These are phyloP conservation scores for Luperina nickerlii DNA, from an alignment of 2,888 invertebrate species.

Conservation along the genomic window DNA sequence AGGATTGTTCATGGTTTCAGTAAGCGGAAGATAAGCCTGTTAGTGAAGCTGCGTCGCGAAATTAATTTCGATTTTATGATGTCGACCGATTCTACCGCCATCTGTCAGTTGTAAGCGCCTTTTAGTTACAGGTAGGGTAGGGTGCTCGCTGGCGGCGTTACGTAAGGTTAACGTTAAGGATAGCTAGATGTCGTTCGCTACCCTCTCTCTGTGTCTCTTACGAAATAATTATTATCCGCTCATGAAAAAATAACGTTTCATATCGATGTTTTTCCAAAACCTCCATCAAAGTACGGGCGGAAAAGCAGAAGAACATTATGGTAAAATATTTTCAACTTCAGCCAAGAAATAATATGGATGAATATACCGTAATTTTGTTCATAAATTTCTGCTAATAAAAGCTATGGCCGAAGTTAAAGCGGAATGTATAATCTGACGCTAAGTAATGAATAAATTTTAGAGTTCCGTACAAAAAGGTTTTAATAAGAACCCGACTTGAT, in stretches of 20 bases:
- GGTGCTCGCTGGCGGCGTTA: not conserved
- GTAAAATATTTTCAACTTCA: constrained; percentile 41
- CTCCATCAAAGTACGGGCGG: constrained; percentile 5
- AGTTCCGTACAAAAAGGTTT: constrained; percentile 31
- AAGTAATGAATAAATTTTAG: constrained; percentile 57
- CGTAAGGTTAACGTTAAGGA: constrained; percentile 17
- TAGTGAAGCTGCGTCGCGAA: not conserved
- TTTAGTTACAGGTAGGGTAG: constrained; percentile 8
- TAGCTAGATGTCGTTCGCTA: constrained; percentile 44
- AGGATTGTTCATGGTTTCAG: not conserved
- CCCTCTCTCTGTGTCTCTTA: not conserved
- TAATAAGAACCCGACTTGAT: constrained; percentile 13
- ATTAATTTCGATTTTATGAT: constrained; percentile 35
- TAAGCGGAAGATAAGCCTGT: not conserved
- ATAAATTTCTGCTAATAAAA: constrained; percentile 49
- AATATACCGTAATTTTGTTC: constrained; percentile 48
- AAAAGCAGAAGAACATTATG: constrained; percentile 33
- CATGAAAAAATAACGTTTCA: not conserved
- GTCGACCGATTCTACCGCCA: constrained; percentile 30
- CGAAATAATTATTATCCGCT: constrained; percentile 8
- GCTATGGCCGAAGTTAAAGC: constrained; percentile 45
- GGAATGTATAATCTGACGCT: constrained; percentile 54
- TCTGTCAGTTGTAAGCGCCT: constrained; percentile 24
- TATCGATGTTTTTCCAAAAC: constrained; percentile 22
- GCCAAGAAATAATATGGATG: constrained; percentile 42